Base-by-base conservation (phyloP, 2,113 vertebrate genomes). In the Heliornis fulica region DNA sequence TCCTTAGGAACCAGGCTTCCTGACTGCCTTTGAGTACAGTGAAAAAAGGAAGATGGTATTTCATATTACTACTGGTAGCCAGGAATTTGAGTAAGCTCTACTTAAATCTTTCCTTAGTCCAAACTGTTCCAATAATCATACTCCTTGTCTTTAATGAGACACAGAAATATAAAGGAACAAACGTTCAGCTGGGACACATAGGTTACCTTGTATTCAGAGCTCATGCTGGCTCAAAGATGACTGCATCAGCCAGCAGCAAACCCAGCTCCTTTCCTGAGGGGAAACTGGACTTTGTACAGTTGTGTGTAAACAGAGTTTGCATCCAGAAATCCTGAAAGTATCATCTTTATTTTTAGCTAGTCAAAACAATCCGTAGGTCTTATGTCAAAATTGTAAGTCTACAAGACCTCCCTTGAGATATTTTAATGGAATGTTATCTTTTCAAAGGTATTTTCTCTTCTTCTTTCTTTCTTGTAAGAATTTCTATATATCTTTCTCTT, bases 11-110 rank as follows among this genome's bases (percentile, higher is more conserved):
- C 98, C 98, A 81, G 99, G 99, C 86, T 99, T 99, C 98, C 98
- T 99, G 96, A 99, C 99, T 1, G 99, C 99, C 48, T 99, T 98
- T 93, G 99, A 99, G 79, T 99, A 99, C 82, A 99, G 99, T 32
- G 96, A 98, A 60, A 99, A 98, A 96, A 98, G 99, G 90, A 99
- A 98, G 97, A 99, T 99, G 97, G 99, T 99, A 91, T 99, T 99
- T 88, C 99, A 98, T 89, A 98, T 99, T 96, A 99, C 98, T 34
- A 99, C 99, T 20, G 99, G 99, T 72, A 99, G 99, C 97, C 98
- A 98, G 93, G 99, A 99, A 98, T 99, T 99, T 95, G 99, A 99
- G 99, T 99, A 96, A 98, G 98, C 97, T 92, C 85, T 81, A 12
- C 85, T 89, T 94, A 87, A 72, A 63, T 60, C 36, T 7, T 79